These are phyloP conservation scores for Pseudopipra pipra DNA, from an alignment of 2,113 vertebrate genomes.

Conservation along the genomic window DNA sequence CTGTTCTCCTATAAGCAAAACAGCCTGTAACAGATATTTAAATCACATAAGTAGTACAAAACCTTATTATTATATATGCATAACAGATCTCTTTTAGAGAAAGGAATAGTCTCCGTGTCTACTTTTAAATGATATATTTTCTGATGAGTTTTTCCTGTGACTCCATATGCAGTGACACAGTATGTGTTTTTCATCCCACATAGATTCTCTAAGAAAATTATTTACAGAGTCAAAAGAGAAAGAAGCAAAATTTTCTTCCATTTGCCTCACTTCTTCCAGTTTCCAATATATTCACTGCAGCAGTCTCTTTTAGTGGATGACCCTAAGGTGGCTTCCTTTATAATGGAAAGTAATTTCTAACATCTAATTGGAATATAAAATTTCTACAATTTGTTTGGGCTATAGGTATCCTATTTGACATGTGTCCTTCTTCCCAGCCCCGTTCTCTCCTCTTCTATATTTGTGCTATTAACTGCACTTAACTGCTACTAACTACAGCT, in stretches of 20 bases:
- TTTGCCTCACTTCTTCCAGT: background rate
- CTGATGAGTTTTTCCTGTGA: background rate
- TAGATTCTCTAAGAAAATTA: background rate
- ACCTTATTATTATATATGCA: background rate
- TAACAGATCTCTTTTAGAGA: background rate
- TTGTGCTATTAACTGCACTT: background rate
- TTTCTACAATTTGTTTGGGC: background rate
- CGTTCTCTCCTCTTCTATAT: background rate
- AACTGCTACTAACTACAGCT: background rate
- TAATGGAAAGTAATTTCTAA: background rate
- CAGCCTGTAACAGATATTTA: constrained; percentile 65
- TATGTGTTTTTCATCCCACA: background rate
- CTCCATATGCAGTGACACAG: background rate
- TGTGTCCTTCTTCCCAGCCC: background rate
- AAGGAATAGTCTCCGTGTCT: background rate
- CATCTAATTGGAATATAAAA: background rate
- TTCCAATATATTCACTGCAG: background rate
- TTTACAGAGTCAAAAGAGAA: background rate
- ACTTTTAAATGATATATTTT: background rate
- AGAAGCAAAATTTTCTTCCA: background rate
- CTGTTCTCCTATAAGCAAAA: constrained; percentile 81
- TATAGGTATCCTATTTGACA: background rate
- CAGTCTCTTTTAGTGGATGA: background rate
- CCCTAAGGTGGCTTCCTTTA: background rate
- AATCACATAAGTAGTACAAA: background rate